Evolutionary conservation across 2,888 invertebrate genomes (phyloP).

Genomic region (Sesamia inferens): DNA sequence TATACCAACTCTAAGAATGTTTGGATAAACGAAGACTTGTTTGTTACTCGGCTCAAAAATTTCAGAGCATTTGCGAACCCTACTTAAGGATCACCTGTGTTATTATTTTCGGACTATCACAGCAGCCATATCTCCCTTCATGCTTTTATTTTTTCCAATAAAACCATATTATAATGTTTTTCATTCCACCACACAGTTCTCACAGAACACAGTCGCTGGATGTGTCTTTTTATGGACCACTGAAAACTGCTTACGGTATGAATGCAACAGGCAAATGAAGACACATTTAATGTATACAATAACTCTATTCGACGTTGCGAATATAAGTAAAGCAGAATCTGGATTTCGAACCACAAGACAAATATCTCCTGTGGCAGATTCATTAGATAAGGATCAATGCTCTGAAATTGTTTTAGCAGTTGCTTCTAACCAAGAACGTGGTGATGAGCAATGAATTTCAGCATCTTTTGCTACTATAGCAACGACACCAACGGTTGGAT

Average conservation of each 20-base stretch:
- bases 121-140: not conserved
- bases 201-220: not conserved
- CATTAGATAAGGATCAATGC: too few relatives aligned
- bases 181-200: not conserved
- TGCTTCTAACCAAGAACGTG: too few relatives aligned
- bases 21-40: not conserved
- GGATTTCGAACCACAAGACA: too few relatives aligned
- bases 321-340: too few relatives aligned
- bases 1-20: not conserved
- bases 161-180: not conserved
- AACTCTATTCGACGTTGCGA: not conserved
- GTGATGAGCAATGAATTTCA: too few relatives aligned
- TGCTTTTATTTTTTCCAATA: not conserved
- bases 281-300: not conserved
- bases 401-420: too few relatives aligned
- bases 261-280: not conserved
- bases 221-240: not conserved
- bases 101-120: not conserved
- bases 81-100: not conserved
- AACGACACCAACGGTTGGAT: too few relatives aligned
- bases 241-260: not conserved
- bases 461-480: too few relatives aligned
- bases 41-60: not conserved
- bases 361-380: too few relatives aligned
- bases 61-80: not conserved